Conservation (phyloP, 2,113 vertebrate genomes). For the Heptranchias perlo region DNA sequence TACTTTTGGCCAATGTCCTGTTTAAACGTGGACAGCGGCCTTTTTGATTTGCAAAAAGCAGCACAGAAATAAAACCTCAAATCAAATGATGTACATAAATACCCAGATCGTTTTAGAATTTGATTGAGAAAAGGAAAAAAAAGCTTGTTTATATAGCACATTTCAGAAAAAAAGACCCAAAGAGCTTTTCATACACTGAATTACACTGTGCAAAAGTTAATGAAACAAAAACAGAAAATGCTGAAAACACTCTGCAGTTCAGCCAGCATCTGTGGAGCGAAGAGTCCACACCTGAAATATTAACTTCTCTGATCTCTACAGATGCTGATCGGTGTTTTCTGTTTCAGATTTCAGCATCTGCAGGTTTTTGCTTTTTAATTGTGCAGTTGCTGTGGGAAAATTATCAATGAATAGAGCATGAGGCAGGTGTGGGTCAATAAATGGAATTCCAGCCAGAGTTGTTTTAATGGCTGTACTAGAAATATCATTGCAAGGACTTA, state of each 20-base stretch:
- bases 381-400: not conserved
- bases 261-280: not conserved
- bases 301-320: not conserved
- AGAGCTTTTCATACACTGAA: not conserved
- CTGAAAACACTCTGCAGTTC: not conserved
- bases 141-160: not conserved
- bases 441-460: not conserved
- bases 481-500: not conserved
- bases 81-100: not conserved
- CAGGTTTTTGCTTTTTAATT: not conserved
- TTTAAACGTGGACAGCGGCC: not conserved
- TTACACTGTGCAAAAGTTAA: not conserved
- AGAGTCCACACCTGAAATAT: not conserved
- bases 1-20: not conserved
- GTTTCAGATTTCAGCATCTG: not conserved
- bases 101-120: not conserved
- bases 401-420: not conserved
- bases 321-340: not conserved
- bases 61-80: not conserved
- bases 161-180: not conserved
- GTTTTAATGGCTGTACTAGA: not conserved
- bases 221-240: not conserved
- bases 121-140: not conserved
- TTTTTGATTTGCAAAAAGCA: not conserved
- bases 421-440: not conserved